Conservation (phyloP, 1,140 invertebrate species). For the Subanguina moxae region DNA sequence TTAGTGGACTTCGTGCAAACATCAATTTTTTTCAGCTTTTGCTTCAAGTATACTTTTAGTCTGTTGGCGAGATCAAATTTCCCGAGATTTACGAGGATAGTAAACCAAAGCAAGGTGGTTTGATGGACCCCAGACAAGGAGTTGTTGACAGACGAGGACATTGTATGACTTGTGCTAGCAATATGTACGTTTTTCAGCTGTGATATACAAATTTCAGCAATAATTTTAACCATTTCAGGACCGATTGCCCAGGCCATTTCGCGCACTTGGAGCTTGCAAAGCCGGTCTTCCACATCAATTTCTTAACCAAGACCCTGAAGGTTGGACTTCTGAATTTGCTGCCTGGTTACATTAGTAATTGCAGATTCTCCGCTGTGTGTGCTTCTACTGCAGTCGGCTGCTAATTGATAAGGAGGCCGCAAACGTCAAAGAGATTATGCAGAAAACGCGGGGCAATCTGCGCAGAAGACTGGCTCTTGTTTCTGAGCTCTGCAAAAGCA, state of each 20-base stretch:
- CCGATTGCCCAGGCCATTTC: conserved; percentile 96
- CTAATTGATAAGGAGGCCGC: conserved; percentile 72
- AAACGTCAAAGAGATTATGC: conserved; percentile 92
- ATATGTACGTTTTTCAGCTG: conserved; percentile 66
- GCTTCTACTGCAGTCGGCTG: conserved; percentile 54
- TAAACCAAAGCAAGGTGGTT: conserved; percentile 87
- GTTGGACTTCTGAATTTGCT: conserved; percentile 67
- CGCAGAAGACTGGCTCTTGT: conserved; percentile 87
- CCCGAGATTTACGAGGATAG: conserved; percentile 97
- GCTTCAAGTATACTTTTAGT: conserved; percentile 71
- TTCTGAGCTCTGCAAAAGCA: conserved; percentile 96
- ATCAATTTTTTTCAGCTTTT: too few species aligned
- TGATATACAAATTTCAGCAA: too few species aligned
- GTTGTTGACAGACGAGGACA: conserved; percentile 80
- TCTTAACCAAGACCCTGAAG: conserved; percentile 94
- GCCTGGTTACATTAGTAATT: conserved; percentile 10
- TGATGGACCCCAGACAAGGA: conserved; percentile 98
- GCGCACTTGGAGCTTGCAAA: conserved; percentile 98
- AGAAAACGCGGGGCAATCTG: conserved; percentile 93
- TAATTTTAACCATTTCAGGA: too few species aligned
- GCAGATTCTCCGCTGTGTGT: conserved; percentile 58
- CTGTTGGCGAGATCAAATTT: conserved; percentile 91
- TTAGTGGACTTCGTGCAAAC: too few species aligned
- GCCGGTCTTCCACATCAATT: conserved; percentile 96
- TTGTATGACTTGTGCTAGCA: conserved; percentile 95